These are phyloP conservation scores for Neoitamus cyanurus DNA, from an alignment of 2,888 invertebrate species.

Conservation along the genomic window DNA sequence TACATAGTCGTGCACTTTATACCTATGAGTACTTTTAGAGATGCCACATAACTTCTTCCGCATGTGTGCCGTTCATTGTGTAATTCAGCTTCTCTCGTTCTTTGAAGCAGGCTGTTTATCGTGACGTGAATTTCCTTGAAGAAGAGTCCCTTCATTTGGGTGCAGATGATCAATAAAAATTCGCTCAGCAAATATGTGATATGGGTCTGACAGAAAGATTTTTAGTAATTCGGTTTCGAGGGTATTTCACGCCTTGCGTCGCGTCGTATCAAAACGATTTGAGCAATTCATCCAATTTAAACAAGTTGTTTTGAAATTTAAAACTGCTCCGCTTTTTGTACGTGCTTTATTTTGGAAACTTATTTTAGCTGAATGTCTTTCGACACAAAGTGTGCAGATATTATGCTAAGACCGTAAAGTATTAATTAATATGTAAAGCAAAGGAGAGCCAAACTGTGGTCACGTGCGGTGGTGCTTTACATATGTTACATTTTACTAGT, in stretches of 20 bases:
- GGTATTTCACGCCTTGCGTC: not conserved
- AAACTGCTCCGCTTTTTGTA: not conserved
- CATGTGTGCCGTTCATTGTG: not conserved
- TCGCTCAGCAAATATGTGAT: not conserved
- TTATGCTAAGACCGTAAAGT: too few relatives aligned
- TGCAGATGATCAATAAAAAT: not conserved
- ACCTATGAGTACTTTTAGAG: not conserved
- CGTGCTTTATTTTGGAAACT: too few relatives aligned
- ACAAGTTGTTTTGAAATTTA: too few relatives aligned
- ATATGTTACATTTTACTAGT: too few relatives aligned
- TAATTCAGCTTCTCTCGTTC: not conserved
- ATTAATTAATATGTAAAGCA: too few relatives aligned
- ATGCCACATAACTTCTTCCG: not conserved
- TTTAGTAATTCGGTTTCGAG: not conserved
- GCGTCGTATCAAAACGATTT: not conserved
- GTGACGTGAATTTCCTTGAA: not conserved
- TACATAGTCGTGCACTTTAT: not conserved
- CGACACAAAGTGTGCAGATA: too few relatives aligned
- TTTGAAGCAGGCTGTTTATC: not conserved
- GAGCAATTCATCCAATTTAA: not conserved
- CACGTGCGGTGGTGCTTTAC: too few relatives aligned
- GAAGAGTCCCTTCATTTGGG: not conserved
- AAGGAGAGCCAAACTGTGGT: too few relatives aligned
- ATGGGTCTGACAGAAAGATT: not conserved
- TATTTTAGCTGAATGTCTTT: too few relatives aligned